These are phyloP conservation scores for Pangasianodon gigas DNA, from an alignment of 2,113 vertebrate species.

Conservation along the genomic window DNA sequence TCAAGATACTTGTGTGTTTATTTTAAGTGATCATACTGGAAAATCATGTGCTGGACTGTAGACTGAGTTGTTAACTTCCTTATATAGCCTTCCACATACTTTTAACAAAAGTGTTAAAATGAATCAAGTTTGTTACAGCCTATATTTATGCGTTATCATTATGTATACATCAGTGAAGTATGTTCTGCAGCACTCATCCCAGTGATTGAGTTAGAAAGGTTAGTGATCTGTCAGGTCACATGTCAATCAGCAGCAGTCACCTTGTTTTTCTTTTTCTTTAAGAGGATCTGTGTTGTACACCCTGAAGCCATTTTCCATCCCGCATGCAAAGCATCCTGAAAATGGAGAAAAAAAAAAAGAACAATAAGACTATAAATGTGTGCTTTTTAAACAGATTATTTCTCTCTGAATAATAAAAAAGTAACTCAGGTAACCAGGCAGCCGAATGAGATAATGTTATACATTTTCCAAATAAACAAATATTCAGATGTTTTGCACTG, in stretches of 20 bases:
- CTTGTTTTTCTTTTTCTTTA: constrained; percentile 99
- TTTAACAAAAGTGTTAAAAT: background rate
- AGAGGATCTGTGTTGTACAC: constrained; percentile 98
- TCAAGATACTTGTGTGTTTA: background rate
- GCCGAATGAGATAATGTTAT: background rate
- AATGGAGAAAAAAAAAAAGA: background rate
- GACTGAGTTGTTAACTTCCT: constrained; percentile 54
- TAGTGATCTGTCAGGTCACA: background rate
- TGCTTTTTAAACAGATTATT: background rate
- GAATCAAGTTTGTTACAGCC: background rate
- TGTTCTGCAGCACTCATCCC: background rate
- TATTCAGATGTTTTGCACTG: background rate
- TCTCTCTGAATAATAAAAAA: background rate
- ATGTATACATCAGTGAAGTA: background rate
- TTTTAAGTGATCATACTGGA: background rate
- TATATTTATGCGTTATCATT: background rate
- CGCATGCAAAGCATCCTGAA: constrained; percentile 97
- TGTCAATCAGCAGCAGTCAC: constrained; percentile 66
- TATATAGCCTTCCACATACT: constrained; percentile 1
- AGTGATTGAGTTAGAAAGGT: background rate
- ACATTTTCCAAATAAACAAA: background rate
- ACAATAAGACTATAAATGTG: background rate
- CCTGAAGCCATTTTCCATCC: constrained; percentile 98
- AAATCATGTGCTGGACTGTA: constrained; percentile 48
- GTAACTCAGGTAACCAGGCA: no score